Conservation (phyloP, 2,113 vertebrate genomes). For the Lamprotornis superbus region DNA sequence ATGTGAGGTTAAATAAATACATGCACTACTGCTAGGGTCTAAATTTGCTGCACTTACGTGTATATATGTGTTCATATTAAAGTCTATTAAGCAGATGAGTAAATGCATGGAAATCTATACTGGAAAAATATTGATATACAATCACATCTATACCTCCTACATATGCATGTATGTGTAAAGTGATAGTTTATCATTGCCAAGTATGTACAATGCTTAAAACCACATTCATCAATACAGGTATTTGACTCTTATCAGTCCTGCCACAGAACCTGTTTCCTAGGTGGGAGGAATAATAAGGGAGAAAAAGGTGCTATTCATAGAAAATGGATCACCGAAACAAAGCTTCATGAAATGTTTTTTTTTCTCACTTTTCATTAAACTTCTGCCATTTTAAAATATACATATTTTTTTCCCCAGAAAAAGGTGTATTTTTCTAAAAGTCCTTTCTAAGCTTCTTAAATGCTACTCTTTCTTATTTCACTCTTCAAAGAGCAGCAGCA, state of each 20-base stretch:
- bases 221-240: background rate
- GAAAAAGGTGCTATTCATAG: slow-evolving; percentile 32
- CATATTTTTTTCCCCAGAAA: background rate
- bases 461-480: slow-evolving; percentile 63
- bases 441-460: slow-evolving; percentile 65
- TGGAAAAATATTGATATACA: background rate
- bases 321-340: slow-evolving; percentile 41
- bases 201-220: background rate
- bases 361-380: slow-evolving; percentile 15
- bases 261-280: background rate
- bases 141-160: background rate
- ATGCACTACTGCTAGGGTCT: background rate
- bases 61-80: background rate
- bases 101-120: background rate
- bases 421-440: slow-evolving; percentile 31
- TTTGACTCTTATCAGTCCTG: background rate
- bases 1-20: background rate
- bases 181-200: background rate
- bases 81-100: background rate
- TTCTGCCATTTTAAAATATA: background rate
- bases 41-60: background rate
- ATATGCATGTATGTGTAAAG: background rate
- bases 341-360: slow-evolving; percentile 47
- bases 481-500: slow-evolving; percentile 72
- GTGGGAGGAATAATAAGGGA: background rate